A percentile compares a stretch with the other conserved stretches of the same genome.
Evolutionary conservation across 2,797 vertebrate species (phyloP).

Genomic region (Anguilla megastoma): DNA sequence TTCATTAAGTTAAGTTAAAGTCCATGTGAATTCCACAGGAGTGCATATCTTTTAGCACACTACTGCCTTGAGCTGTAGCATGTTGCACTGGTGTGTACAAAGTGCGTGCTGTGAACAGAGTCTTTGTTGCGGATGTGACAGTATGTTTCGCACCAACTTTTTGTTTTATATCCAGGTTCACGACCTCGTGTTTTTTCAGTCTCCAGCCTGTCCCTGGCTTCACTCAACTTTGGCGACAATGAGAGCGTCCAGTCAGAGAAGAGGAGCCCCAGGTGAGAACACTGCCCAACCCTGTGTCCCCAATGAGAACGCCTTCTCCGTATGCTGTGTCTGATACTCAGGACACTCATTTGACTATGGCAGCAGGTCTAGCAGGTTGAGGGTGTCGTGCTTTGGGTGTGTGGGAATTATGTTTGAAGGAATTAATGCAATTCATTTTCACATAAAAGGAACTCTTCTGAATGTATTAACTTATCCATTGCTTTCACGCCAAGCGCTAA

Average conservation of each 20-base stretch:
- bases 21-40: neutral
- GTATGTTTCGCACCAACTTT: slow-evolving; percentile 59
- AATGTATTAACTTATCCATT: neutral
- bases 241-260: slow-evolving; percentile 89
- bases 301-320: neutral
- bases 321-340: neutral
- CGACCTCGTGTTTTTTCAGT: slow-evolving; percentile 89
- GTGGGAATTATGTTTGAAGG: neutral
- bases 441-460: neutral
- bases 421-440: neutral
- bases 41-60: neutral
- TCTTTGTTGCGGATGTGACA: slow-evolving; percentile 58
- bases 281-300: neutral
- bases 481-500: neutral
- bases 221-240: slow-evolving; percentile 88
- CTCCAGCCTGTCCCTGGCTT: slow-evolving; percentile 93
- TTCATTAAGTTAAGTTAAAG: neutral
- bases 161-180: slow-evolving; percentile 79
- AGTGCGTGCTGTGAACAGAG: slow-evolving; percentile 56
- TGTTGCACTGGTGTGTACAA: slow-evolving; percentile 47
- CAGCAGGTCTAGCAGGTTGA: neutral
- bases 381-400: neutral
- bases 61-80: slow-evolving; percentile 2
- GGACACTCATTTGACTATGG: neutral
- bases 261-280: slow-evolving; percentile 86